Conservation (phyloP, 2,113 vertebrate species). For the Pitta sordida region DNA sequence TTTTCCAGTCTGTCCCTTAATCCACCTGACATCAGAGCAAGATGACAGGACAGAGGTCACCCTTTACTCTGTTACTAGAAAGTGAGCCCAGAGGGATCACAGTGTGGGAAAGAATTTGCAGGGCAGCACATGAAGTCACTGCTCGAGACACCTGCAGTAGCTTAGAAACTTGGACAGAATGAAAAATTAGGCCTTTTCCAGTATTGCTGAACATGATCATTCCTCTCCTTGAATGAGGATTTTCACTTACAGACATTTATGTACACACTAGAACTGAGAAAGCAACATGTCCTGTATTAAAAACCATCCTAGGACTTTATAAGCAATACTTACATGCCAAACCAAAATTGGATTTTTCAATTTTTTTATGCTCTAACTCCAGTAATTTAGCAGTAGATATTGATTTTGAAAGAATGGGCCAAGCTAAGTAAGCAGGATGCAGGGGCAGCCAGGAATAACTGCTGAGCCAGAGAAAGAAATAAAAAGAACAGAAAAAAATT, state of each 20-base stretch:
- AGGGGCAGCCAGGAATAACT: not conserved
- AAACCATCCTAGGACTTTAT: not conserved
- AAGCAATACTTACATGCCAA: not conserved
- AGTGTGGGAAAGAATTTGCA: not conserved
- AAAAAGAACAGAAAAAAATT: not conserved
- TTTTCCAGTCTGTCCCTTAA: not conserved
- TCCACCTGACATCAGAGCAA: not conserved
- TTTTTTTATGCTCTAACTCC: not conserved
- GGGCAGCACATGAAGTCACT: not conserved
- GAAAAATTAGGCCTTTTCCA: not conserved
- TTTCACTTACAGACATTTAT: not conserved
- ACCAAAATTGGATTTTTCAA: not conserved
- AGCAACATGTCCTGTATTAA: not conserved
- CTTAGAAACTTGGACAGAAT: not conserved
- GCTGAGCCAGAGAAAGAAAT: not conserved
- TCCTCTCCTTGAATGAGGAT: not conserved
- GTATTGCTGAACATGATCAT: not conserved
- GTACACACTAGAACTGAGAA: not conserved
- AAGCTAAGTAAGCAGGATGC: not conserved
- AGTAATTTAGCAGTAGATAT: not conserved
- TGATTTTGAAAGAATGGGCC: constrained; percentile 13
- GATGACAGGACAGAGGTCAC: not conserved
- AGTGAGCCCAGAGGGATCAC: not conserved
- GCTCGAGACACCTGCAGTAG: not conserved
- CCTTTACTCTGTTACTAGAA: not conserved